A percentile compares a stretch with the other conserved stretches of the same genome.
These are phyloP conservation scores for Macrosteles quadrilineatus DNA, from an alignment of 1,140 invertebrate genomes.

Conservation along the genomic window DNA sequence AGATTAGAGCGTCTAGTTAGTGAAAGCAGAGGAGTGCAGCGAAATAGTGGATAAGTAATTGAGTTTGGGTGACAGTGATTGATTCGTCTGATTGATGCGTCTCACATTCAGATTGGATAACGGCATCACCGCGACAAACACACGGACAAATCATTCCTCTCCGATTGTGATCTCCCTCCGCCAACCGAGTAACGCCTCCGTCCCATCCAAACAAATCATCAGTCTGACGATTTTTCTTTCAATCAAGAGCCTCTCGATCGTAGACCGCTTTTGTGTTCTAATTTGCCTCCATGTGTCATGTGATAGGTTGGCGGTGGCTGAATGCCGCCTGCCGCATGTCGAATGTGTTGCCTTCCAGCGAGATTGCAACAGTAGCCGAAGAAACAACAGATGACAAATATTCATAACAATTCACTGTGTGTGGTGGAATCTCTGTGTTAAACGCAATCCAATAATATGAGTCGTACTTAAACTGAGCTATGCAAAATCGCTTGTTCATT, in stretches of 20 bases:
- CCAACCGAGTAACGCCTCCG: constrained; percentile 9
- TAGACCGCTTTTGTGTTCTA: background rate
- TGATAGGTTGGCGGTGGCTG: too few species aligned
- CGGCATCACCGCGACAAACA: background rate
- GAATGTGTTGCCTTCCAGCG: too few species aligned
- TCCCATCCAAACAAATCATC: background rate
- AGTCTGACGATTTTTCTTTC: constrained; percentile 1
- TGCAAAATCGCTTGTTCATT: too few species aligned
- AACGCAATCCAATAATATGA: too few species aligned
- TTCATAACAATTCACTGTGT: too few species aligned
- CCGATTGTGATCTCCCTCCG: background rate
- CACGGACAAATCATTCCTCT: background rate
- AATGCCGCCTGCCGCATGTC: too few species aligned
- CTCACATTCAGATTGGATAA: constrained; percentile 14
- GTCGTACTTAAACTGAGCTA: too few species aligned
- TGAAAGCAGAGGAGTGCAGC: background rate
- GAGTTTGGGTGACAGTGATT: constrained; percentile 1
- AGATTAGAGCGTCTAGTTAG: background rate
- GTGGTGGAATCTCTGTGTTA: too few species aligned
- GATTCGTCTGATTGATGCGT: constrained; percentile 2
- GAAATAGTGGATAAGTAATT: constrained; percentile 12
- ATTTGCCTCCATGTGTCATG: too few species aligned
- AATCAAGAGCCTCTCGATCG: background rate
- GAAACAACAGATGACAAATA: too few species aligned
- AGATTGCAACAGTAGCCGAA: too few species aligned